Evolutionary conservation across 2,888 invertebrate species (phyloP), one percentile per base, ranked within the genome.

Genomic region (Caenorhabditis doughertyi): DNA sequence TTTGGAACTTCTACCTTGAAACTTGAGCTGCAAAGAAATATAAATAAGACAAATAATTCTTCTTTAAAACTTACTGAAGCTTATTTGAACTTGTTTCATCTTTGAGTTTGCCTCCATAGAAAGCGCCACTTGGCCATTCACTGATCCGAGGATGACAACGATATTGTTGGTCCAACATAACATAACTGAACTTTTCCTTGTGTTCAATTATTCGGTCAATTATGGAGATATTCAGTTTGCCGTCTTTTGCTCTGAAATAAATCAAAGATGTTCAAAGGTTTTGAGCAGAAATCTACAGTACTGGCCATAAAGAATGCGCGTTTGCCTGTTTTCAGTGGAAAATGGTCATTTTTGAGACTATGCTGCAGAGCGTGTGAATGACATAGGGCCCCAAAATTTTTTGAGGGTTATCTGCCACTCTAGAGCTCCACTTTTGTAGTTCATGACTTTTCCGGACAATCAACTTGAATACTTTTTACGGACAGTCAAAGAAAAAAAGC

Each of bases 151-250:
- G 21, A 18, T 81, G 44, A 9, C 42, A 44, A n/a, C 81, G 25
- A n/a, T 70, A 81, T 18, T 67, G 67, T 2, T 51, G 29, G 0
- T 67, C 29, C 9, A 81, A 35, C 60, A 76, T 74, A 0, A 68
- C 16, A 55, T 68, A 68, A 18, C 68, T 74, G 42, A 27, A 55
- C 0, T 49, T 13, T 1, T 71, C 72, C n/a, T 65, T 72, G 4
- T 64, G 35, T 25, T 47, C 13, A n/a, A 65, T 56, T 9, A 79
- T 58, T 13, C 58, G 35, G 0, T 71, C 51, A 73, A 73, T 73
- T n/a, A 68, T 44, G 0, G 67, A 67, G n/a, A 25, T 5, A 18
- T 42, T 11, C 11, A 65, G 55, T 11, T 25, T 13, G 2, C n/a
- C 25, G 1, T 3, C 25, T 9, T 23, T 35, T 9, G 68, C 55